Evolutionary conservation across 2,888 invertebrate genomes (phyloP).

Genomic region (Hartigia nigra): DNA sequence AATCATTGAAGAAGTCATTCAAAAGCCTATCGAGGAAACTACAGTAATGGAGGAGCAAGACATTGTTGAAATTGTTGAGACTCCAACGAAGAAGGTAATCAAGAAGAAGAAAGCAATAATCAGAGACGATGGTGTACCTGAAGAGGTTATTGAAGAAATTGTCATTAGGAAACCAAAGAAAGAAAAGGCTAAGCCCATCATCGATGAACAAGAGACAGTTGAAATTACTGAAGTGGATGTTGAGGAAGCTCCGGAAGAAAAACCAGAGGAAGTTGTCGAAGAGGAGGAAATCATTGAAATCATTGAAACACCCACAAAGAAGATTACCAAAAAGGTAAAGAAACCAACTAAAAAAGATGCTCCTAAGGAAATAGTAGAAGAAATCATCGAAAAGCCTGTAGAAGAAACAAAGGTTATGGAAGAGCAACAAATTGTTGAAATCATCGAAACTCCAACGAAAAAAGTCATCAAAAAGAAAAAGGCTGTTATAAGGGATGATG

Average conservation of each 20-base stretch:
- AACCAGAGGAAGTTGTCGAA: constrained; percentile 34
- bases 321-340: constrained; percentile 20
- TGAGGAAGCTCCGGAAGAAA: constrained; percentile 38
- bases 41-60: constrained; percentile 20
- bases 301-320: constrained; percentile 23
- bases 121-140: constrained; percentile 39
- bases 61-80: constrained; percentile 42
- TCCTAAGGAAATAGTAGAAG: constrained; percentile 19
- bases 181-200: constrained; percentile 29
- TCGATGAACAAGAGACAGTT: constrained; percentile 40
- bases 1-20: constrained; percentile 14
- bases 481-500: constrained; percentile 27
- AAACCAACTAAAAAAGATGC: constrained; percentile 39
- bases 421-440: constrained; percentile 37
- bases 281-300: constrained; percentile 28
- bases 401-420: constrained; percentile 26
- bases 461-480: constrained; percentile 25
- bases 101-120: constrained; percentile 36
- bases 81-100: constrained; percentile 39
- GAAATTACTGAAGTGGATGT: constrained; percentile 38
- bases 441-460: constrained; percentile 28
- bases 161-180: constrained; percentile 31
- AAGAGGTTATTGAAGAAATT: constrained; percentile 44
- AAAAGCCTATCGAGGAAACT: constrained; percentile 15
- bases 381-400: constrained; percentile 26